A percentile compares a stretch with the other conserved stretches of the same genome.
These are phyloP conservation scores for Tympanuchus pallidicinctus DNA, from an alignment of 2,113 vertebrate species.

Conservation along the genomic window DNA sequence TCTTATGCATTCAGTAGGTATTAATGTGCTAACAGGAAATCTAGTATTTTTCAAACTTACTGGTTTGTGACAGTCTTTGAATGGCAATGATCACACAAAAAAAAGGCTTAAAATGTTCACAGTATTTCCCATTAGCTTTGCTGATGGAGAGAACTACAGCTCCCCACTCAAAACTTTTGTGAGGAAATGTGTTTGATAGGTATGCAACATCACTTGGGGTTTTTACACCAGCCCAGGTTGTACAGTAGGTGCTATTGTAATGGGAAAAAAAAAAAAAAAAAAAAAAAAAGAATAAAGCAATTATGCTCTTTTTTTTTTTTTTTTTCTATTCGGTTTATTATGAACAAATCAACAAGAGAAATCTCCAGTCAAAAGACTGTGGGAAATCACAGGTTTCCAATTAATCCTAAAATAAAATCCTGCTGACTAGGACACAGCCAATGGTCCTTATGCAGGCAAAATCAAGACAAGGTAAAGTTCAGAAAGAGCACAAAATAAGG, in stretches of 20 bases:
- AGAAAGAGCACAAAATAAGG: rapidly evolving
- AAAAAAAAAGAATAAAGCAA: background rate
- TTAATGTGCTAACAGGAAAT: background rate
- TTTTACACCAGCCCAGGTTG: background rate
- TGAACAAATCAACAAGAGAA: background rate
- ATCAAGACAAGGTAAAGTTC: background rate
- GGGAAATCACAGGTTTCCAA: background rate
- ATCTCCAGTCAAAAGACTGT: background rate
- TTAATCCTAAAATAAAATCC: background rate
- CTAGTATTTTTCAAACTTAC: background rate
- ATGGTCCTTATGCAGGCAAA: background rate
- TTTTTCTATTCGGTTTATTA: background rate
- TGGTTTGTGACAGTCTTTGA: background rate
- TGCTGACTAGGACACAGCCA: background rate
- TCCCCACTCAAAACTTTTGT: background rate
- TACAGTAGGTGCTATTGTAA: background rate
- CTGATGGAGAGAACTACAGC: background rate
- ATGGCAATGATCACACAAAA: background rate
- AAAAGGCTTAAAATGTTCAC: background rate
- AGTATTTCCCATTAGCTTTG: background rate
- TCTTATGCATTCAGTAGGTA: background rate
- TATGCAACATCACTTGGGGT: background rate
- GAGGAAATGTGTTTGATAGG: background rate
- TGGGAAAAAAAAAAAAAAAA: background rate
- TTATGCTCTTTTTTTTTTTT: background rate